These are phyloP conservation scores for Cossypha niveicapilla DNA, from an alignment of 2,797 vertebrate genomes.

Conservation along the genomic window DNA sequence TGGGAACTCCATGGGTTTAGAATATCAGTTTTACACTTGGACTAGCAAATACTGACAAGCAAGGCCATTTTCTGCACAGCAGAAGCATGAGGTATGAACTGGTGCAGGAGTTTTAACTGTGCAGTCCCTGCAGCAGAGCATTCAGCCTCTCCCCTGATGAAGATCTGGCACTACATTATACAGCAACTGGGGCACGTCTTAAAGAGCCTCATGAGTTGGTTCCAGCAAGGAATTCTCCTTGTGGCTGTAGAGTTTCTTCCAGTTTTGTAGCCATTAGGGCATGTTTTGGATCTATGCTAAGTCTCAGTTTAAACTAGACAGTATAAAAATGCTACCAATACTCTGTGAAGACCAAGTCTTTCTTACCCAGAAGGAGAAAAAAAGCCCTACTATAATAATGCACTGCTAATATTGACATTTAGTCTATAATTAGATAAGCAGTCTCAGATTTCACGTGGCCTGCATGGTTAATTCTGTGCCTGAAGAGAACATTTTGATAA, in stretches of 20 bases:
- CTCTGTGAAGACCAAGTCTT: background rate
- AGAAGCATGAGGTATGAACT: background rate
- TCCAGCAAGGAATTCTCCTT: background rate
- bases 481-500: constrained; percentile 57
- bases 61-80: fast-evolving
- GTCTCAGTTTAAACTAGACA: background rate
- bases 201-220: background rate
- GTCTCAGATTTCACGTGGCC: constrained; percentile 33
- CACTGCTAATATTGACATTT: background rate
- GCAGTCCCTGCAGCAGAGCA: background rate
- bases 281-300: background rate
- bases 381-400: background rate
- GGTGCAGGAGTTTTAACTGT: background rate
- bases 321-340: constrained; percentile 10
- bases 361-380: background rate
- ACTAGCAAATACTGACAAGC: background rate
- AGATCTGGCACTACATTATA: background rate
- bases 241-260: background rate
- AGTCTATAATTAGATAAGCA: background rate
- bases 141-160: background rate
- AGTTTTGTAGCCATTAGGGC: background rate
- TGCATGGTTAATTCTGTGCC: constrained; percentile 59
- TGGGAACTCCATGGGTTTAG: background rate
- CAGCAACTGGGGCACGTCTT: background rate
- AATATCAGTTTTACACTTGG: background rate